phyloP scores from a whole-genome alignment of 2,888 invertebrate genomes.

The Dicycla oo region DNA sequence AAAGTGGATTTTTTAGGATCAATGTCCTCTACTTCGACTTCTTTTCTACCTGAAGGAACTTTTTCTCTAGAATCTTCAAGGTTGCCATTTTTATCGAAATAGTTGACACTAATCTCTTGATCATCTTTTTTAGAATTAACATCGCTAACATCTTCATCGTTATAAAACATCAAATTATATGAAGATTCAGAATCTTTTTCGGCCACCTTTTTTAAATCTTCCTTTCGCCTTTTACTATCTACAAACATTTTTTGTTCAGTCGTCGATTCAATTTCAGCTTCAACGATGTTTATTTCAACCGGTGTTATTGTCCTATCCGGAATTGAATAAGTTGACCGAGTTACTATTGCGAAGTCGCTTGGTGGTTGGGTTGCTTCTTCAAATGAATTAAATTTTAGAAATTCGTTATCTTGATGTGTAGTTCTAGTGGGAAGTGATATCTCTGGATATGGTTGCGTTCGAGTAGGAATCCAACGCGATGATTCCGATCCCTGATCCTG shows the following conservation, averaged over 20 bases:
- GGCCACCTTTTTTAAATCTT: slow-evolving; percentile 55
- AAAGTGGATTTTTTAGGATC: slow-evolving; percentile 33
- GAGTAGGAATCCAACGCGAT: slow-evolving; percentile 64
- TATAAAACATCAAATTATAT: slow-evolving; percentile 78
- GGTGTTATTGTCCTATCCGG: slow-evolving; percentile 60
- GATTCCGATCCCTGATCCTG: slow-evolving; percentile 38
- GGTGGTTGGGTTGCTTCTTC: slow-evolving; percentile 52
- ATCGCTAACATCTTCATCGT: slow-evolving; percentile 73
- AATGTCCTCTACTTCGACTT: slow-evolving; percentile 37
- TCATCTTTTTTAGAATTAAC: slow-evolving; percentile 62
- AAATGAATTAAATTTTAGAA: slow-evolving; percentile 63
- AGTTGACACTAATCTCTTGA: slow-evolving; percentile 61
- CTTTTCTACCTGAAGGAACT: slow-evolving; percentile 31
- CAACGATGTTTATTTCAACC: slow-evolving; percentile 50
- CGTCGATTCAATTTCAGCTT: slow-evolving; percentile 31
- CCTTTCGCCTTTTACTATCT: slow-evolving; percentile 50
- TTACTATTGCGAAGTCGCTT: slow-evolving; percentile 25
- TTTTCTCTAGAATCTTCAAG: slow-evolving; percentile 25
- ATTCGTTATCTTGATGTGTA: slow-evolving; percentile 52
- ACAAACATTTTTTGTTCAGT: slow-evolving; percentile 24
- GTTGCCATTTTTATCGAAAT: slow-evolving; percentile 65
- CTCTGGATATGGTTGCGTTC: slow-evolving; percentile 66
- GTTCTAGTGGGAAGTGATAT: slow-evolving; percentile 71
- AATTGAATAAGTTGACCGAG: slow-evolving; percentile 57
- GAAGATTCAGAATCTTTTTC: slow-evolving; percentile 71